Base-by-base conservation (phyloP, 2,797 vertebrate species). In the Cichlasoma orientale region DNA sequence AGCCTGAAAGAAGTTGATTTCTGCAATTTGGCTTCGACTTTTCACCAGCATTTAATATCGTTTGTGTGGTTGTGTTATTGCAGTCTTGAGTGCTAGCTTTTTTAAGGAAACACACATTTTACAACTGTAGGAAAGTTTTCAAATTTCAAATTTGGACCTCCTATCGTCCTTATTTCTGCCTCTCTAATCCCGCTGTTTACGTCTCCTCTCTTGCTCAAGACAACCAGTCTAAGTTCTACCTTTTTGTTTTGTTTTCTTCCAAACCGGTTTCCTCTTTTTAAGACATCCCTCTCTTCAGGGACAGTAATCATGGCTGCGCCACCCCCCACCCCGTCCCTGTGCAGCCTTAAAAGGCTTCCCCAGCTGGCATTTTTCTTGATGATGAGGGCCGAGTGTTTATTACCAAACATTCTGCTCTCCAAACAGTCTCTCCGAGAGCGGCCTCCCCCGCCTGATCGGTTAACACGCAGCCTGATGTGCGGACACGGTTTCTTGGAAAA, bases 321-420 rank as follows among this genome's bases (percentile, higher is more conserved):
- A 2, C 31, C 54, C 87, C 80, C 78, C 75, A 72, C 56, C 31
- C 44, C 54, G 66, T 57, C 76, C 72, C 56, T 59, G 68, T 11
- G 72, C 86, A 72, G 74, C 90, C 92, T 91, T 93, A 92, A 92
- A 93, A 93, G 90, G 91, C 87, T 80, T 92, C 92, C 80, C 90
- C 88, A 92, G 93, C 90, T 92, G 93, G 85, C 75, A 72, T 88
- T 55, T 72, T 80, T 92, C 92, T 87, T 82, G 78, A 87, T 86
- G 90, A 93, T 82, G 83, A 86, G 71, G 74, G 25, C 74, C 10
- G 33, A 85, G 82, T 94, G 91, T 96, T 96, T 96, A 95, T 95
- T 88, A 87, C 88, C 75, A 73, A 84, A 83, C 21, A 63, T 76
- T 85, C 86, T 83, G 83, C 90, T 92, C 89, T 95, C 89, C 86